Evolutionary conservation across 2,113 vertebrate species (phyloP), one percentile per base, ranked within the genome.

Genomic region (Salvator merianae): DNA sequence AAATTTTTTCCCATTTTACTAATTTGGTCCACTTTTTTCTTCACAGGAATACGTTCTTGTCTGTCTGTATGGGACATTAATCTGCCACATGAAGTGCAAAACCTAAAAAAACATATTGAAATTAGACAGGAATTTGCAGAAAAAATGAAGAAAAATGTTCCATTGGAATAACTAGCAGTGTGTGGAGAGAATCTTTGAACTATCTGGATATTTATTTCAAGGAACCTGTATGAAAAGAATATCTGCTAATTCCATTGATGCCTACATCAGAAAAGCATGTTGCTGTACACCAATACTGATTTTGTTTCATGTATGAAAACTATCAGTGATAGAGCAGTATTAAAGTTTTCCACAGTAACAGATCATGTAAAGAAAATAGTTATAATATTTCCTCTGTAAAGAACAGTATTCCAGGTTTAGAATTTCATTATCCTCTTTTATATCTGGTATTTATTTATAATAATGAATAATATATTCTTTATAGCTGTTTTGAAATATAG

Each of bases 31-130:
- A 55, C 20, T 59, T 59, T 59, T 59, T 59, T 59, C 14, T 59
- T 20, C 1, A 40, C 12, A 99, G 98, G 97, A 77, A 94, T 97
- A 82, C 96, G 97, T 24, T 97, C 97, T 32, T 97, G 97, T 6
- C 93, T 99, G 88, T 98, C 96, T 87, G 91, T 97, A 77, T 99
- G 98, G 98, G 98, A 96, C 84, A 94, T 97, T 86, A 95, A 95
- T 63, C 94, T 99, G 90, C 96, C 97, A 14, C 95, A 96, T 79
- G 98, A 99, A 95, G 96, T 97, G 38, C 97, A 97, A 93, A 97
- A 98, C 89, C 94, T 99, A 93, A 97, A 93, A 81, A 97, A 96
- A 86, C 98, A 99, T 82, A 94, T 94, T 90, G 96, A 97, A 93
- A 95, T 96, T 82, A 97, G 99, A 92, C 93, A 96, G 88, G 96